Conservation (phyloP, 2,113 vertebrate species). For the Octodon degus region DNA sequence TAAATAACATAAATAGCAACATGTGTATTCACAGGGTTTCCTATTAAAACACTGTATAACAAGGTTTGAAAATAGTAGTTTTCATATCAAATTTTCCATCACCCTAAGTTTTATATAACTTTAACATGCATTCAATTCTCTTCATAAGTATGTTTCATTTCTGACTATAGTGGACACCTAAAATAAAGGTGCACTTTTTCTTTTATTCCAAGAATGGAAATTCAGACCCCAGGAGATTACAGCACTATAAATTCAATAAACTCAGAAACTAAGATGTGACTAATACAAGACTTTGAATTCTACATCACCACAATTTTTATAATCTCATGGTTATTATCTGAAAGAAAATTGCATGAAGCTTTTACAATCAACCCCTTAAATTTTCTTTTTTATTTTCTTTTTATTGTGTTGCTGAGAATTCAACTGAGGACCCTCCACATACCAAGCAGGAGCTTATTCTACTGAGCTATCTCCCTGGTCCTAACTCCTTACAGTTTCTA, state of each 20-base stretch:
- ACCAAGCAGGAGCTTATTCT: too few relatives aligned
- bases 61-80: background rate
- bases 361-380: background rate
- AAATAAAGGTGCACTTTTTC: background rate
- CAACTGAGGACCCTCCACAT: too few relatives aligned
- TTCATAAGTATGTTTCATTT: background rate
- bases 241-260: conserved; percentile 7
- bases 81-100: background rate
- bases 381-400: background rate
- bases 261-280: background rate
- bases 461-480: too few relatives aligned
- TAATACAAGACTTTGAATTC: background rate
- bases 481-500: background rate
- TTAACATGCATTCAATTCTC: background rate
- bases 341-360: background rate
- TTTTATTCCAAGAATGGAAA: background rate
- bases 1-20: background rate
- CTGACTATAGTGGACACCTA: background rate
- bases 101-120: background rate
- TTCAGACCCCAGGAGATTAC: background rate
- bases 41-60: background rate
- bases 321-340: background rate
- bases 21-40: background rate
- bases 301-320: background rate
- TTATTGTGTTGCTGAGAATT: too few relatives aligned